Conservation (phyloP, 2,888 invertebrate species). For the Apamea crenata region DNA sequence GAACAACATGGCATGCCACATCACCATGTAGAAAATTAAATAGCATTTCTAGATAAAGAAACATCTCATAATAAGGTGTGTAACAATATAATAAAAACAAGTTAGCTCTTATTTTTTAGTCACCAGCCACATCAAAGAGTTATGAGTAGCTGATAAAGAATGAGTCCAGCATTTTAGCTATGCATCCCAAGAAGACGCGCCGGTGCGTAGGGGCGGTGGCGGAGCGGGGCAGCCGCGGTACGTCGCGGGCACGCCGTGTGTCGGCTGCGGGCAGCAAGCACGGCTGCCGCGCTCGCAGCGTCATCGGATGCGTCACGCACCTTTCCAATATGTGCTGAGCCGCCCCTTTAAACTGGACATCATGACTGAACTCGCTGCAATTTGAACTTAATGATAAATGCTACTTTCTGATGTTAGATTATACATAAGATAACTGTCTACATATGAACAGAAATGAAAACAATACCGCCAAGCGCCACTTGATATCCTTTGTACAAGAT, state of each 20-base stretch:
- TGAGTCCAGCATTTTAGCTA: conserved; percentile 82
- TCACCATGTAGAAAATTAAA: neutral
- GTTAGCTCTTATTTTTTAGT: conserved; percentile 24
- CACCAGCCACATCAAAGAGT: neutral
- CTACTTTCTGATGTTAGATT: neutral
- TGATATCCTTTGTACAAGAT: conserved; percentile 21
- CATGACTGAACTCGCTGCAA: conserved; percentile 49
- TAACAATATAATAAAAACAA: conserved; percentile 14
- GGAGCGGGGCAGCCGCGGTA: conserved; percentile 37
- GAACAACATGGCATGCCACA: neutral
- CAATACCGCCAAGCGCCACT: conserved; percentile 36
- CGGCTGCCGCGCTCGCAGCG: conserved; percentile 16
- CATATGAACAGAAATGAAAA: neutral
- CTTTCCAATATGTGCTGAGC: conserved; percentile 35
- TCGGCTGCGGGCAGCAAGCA: conserved; percentile 14
- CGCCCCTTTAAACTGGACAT: conserved; percentile 28
- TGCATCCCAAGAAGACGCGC: conserved; percentile 76
- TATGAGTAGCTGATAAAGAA: conserved; percentile 81
- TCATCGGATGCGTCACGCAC: conserved; percentile 26
- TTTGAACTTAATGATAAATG: neutral
- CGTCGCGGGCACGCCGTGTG: conserved; percentile 3
- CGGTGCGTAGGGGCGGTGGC: conserved; percentile 58
- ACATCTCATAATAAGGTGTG: neutral
- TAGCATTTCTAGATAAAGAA: neutral
- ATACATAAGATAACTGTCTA: neutral